Conservation (phyloP, 1,140 invertebrate species). For the Philaenus spumarius region DNA sequence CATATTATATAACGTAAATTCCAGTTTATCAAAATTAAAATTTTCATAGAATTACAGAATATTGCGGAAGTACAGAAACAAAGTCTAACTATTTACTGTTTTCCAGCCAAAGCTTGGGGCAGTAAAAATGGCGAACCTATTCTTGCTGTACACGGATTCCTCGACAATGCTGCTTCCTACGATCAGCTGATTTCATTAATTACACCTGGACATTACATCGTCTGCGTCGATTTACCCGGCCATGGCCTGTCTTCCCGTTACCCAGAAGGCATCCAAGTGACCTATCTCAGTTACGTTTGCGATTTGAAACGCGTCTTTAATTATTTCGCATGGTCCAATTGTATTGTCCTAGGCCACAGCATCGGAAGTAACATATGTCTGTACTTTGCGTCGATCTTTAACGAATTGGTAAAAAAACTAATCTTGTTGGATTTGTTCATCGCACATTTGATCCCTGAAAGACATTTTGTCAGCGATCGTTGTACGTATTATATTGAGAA, state of each 20-base stretch:
- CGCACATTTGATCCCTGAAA: constrained; percentile 29
- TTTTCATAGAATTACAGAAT: too few species aligned
- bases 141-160: constrained; percentile 53
- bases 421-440: constrained; percentile 47
- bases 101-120: constrained; percentile 57
- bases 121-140: constrained; percentile 43
- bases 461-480: neutral
- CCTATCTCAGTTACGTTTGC: constrained; percentile 42
- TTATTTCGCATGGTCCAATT: constrained; percentile 49
- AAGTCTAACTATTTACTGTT: too few species aligned
- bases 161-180: constrained; percentile 60
- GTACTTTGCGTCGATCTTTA: constrained; percentile 43
- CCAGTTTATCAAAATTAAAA: too few species aligned
- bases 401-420: constrained; percentile 44
- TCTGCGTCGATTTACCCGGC: constrained; percentile 60
- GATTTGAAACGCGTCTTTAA: constrained; percentile 46
- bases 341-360: constrained; percentile 51
- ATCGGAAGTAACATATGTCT: constrained; percentile 46
- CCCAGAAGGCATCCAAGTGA: constrained; percentile 43
- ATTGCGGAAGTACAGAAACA: too few species aligned
- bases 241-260: constrained; percentile 60
- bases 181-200: constrained; percentile 52
- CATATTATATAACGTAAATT: too few species aligned
- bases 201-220: constrained; percentile 49
- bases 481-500: constrained; percentile 1